Percentiles rank a stretch among this genome's conserved stretches.
These are phyloP conservation scores for Baryphthengus martii DNA, from an alignment of 2,113 vertebrate genomes.

Conservation along the genomic window DNA sequence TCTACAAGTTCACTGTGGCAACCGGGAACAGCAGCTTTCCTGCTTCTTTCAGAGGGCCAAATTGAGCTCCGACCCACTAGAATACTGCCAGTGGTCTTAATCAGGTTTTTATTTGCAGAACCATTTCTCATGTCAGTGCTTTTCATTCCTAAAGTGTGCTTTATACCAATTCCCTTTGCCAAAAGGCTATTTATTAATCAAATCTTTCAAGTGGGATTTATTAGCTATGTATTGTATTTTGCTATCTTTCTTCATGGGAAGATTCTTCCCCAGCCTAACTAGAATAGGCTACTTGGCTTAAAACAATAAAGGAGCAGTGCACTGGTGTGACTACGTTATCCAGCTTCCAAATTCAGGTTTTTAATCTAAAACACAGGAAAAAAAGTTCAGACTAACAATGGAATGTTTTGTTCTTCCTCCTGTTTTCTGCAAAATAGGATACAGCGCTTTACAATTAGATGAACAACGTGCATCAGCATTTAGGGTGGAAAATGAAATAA, in stretches of 20 bases:
- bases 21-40: not conserved
- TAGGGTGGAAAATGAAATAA: not conserved
- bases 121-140: not conserved
- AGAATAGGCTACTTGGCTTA: not conserved
- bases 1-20: not conserved
- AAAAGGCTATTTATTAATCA: not conserved
- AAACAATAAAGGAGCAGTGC: not conserved
- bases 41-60: not conserved
- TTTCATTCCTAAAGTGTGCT: not conserved
- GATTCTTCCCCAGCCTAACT: not conserved
- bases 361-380: not conserved
- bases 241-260: not conserved
- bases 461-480: not conserved
- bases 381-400: not conserved
- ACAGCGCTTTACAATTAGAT: not conserved
- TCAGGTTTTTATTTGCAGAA: not conserved
- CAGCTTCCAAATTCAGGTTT: not conserved
- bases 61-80: not conserved
- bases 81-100: not conserved
- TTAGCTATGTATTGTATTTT: not conserved
- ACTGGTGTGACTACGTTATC: not conserved
- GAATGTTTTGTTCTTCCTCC: not conserved
- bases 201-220: not conserved
- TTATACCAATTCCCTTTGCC: not conserved
- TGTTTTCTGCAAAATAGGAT: not conserved